A percentile compares a stretch with the other conserved stretches of the same genome.
These are phyloP conservation scores for Lepilemur septentrionalis DNA, from an alignment of 2,797 vertebrate species.

Conservation along the genomic window DNA sequence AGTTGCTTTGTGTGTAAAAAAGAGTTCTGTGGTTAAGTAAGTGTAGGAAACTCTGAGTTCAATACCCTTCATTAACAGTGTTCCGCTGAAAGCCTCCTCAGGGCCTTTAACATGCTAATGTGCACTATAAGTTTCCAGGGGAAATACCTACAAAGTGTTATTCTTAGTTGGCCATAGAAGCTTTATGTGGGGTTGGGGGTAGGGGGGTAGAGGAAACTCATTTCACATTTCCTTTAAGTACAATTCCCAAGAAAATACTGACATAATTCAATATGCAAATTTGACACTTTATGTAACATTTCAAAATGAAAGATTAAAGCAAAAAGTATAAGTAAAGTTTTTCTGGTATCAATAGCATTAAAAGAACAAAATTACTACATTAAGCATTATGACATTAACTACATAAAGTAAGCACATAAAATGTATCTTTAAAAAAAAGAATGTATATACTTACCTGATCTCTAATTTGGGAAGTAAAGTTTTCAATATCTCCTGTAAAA, in stretches of 20 bases:
- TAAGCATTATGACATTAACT: neutral
- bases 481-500: slow-evolving; percentile 87
- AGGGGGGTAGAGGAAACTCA: neutral
- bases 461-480: slow-evolving; percentile 85
- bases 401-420: neutral
- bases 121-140: neutral
- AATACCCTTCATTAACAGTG: neutral
- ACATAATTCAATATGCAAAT: slow-evolving; percentile 24
- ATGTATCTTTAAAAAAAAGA: neutral
- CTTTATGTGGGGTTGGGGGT: neutral
- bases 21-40: slow-evolving; percentile 50
- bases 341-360: neutral
- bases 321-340: neutral
- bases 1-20: slow-evolving; percentile 48
- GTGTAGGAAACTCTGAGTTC: slow-evolving; percentile 57
- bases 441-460: slow-evolving; percentile 84
- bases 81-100: neutral
- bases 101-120: neutral
- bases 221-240: neutral
- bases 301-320: slow-evolving; percentile 45
- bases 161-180: neutral
- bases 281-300: slow-evolving; percentile 38
- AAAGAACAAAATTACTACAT: slow-evolving; percentile 19
- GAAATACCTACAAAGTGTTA: neutral
- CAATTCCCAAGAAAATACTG: neutral